These are phyloP conservation scores for Pseudomyrmex cubaensis DNA, from an alignment of 1,140 invertebrate species.

Conservation along the genomic window DNA sequence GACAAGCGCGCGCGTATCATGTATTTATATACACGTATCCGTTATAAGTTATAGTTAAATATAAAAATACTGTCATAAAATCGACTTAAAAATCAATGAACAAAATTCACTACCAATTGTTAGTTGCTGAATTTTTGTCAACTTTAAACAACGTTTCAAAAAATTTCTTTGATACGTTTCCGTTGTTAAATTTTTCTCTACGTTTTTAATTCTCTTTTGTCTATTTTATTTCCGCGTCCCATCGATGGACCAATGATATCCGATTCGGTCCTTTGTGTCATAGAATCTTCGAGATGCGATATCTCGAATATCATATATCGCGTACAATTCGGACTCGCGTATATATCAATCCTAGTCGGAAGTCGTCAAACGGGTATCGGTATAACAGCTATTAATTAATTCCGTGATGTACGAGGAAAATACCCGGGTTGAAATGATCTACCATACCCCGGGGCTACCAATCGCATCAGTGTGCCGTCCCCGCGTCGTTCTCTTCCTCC, in stretches of 20 bases:
- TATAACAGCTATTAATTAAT: constrained; percentile 74
- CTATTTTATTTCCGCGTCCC: constrained; percentile 12
- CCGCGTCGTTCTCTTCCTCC: not conserved
- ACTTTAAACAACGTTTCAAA: no score
- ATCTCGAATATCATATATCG: constrained; percentile 38
- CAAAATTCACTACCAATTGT: not conserved
- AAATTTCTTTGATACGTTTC: not conserved
- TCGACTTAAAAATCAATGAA: not conserved
- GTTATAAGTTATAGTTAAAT: not conserved
- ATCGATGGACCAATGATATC: constrained; percentile 3
- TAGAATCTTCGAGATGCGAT: constrained; percentile 57
- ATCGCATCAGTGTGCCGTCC: constrained; percentile 17
- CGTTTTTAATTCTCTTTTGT: not conserved
- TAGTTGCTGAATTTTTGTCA: not conserved
- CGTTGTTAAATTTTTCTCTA: not conserved
- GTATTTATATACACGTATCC: not conserved
- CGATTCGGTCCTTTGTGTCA: constrained; percentile 66
- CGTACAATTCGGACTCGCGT: constrained; percentile 35
- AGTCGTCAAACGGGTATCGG: constrained; percentile 66
- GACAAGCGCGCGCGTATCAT: constrained; percentile 33
- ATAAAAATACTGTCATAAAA: not conserved
- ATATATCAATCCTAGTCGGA: constrained; percentile 49
- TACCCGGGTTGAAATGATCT: constrained; percentile 60
- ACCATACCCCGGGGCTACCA: constrained; percentile 31
- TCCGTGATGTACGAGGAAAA: constrained; percentile 63